Percentiles rank a stretch among this genome's conserved stretches.
Conservation (phyloP, 2,113 vertebrate species). For the Charina bottae region DNA sequence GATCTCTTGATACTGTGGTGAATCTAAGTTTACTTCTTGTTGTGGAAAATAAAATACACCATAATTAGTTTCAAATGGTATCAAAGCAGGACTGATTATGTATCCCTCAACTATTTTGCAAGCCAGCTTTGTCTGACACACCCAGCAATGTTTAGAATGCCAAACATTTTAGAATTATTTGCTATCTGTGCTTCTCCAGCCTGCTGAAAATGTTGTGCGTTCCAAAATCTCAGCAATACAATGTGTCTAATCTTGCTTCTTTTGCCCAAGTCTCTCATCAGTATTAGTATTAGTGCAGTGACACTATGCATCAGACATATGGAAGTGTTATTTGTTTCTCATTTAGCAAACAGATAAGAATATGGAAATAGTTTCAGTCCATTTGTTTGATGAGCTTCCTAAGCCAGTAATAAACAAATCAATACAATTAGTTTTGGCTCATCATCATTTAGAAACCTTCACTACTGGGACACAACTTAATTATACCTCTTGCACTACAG, state of each 20-base stretch:
- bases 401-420: constrained; percentile 82
- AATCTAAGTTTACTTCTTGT: not conserved
- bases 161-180: not conserved
- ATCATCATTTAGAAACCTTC: constrained; percentile 78
- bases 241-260: constrained; percentile 24
- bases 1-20: not conserved
- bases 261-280: constrained; percentile 45
- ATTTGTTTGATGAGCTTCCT: constrained; percentile 84
- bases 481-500: constrained; percentile 71
- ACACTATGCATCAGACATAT: constrained; percentile 71
- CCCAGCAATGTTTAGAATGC: not conserved
- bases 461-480: constrained; percentile 75
- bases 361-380: constrained; percentile 83
- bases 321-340: constrained; percentile 78
- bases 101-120: not conserved
- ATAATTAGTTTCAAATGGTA: not conserved
- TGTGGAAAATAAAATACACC: not conserved
- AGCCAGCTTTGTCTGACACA: not conserved
- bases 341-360: constrained; percentile 81
- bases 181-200: not conserved
- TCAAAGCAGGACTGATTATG: not conserved
- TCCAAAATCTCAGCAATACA: not conserved
- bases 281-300: constrained; percentile 66
- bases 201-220: not conserved
- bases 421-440: constrained; percentile 84